phyloP scores from a whole-genome alignment of 35 echinoderm and acorn worm genomes.

The Apostichopus californicus region DNA sequence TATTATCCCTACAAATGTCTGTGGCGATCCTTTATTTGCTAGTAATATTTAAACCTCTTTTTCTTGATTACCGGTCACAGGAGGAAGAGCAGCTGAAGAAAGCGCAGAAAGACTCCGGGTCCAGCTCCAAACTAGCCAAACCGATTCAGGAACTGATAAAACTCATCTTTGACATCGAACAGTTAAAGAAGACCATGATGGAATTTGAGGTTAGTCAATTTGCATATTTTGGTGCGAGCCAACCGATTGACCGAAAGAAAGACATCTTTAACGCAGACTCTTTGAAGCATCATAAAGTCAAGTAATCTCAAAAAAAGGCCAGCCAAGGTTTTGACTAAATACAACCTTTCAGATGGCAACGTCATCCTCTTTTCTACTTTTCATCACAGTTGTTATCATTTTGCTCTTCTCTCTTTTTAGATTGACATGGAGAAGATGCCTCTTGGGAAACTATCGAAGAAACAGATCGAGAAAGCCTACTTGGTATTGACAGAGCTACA shows the following conservation, averaged over 20 bases:
- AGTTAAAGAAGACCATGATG: conserved; percentile 91
- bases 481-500: conserved; percentile 86
- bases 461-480: conserved; percentile 94
- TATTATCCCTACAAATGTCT: too few relatives aligned
- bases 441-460: conserved; percentile 87
- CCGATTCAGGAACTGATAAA: conserved; percentile 81
- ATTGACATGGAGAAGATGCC: conserved; percentile 99
- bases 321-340: background rate
- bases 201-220: conserved; percentile 85
- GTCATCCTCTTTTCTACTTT: background rate
- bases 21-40: too few relatives aligned
- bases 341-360: background rate
- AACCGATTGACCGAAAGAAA: too few relatives aligned
- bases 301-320: too few relatives aligned
- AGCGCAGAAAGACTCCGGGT: conserved; percentile 49
- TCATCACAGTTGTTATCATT: background rate
- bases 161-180: conserved; percentile 94
- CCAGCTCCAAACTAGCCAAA: conserved; percentile 67
- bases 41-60: background rate
- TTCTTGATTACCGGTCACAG: background rate
- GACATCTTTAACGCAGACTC: too few relatives aligned
- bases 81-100: conserved; percentile 61
- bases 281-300: too few relatives aligned
- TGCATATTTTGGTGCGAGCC: too few relatives aligned
- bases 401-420: background rate